Evolutionary conservation across 2,888 invertebrate genomes (phyloP), one percentile per base, ranked within the genome.

Genomic region (Argyra leucocephala): DNA sequence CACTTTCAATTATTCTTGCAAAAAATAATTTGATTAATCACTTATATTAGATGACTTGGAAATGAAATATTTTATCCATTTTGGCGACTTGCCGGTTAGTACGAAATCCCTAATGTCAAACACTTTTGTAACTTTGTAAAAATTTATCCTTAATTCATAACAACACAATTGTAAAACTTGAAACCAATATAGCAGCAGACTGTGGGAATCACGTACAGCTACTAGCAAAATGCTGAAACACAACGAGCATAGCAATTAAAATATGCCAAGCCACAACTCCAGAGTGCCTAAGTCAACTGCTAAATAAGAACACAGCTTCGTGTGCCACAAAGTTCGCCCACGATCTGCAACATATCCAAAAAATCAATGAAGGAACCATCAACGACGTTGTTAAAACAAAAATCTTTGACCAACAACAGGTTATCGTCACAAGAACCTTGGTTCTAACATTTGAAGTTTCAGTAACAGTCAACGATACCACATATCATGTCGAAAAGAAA

Each of bases 21-120:
- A 65, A 57, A 62, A 65, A 62, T 62, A 24, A 23, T 15, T 48
- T 61, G 7, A 64, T 64, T 18, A 61, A 64, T 22, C 61, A 57
- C 31, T 24, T 21, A 36, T 57, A n/a, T 64, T 57, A 24, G 64
- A 64, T 15, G 61, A 61, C 24, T 21, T 64, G 15, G 64, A 64
- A n/a, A 64, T 64, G 61, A 61, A 24, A 9, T 15, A 61, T 3
- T n/a, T 64, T 61, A 64, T 64, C 22, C 4, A 57, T 64, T 18
- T 26, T 64, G 26, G 61, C 61, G 24, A 61, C 61, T 21, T 57
- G 22, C 57, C 61, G 48, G 31, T 61, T 26, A 61, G 64, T 21
- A 23, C 61, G 7, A 60, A 64, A 60, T 60, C 12, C 59, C 64
- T n/a, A 26, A 59, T 31, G 31, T 58, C n/a, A 22, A 26, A 31